These are phyloP conservation scores for Lepilemur septentrionalis DNA, from an alignment of 2,797 vertebrate species.

Conservation along the genomic window DNA sequence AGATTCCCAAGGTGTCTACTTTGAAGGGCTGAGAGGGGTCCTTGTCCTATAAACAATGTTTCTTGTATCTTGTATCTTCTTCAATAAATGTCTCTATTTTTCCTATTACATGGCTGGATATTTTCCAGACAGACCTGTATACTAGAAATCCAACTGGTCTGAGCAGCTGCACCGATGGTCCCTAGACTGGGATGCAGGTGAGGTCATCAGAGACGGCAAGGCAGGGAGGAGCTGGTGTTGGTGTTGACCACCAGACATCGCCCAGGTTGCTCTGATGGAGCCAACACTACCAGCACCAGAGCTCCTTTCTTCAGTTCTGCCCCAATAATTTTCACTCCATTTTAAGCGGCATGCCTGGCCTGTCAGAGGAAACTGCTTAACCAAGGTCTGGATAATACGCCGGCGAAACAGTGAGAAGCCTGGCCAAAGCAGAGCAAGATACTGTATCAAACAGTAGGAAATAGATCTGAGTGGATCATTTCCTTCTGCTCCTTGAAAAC, in stretches of 20 bases:
- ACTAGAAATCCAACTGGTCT: not conserved
- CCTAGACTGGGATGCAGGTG: not conserved
- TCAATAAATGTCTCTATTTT: too few species aligned
- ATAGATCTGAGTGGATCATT: not conserved
- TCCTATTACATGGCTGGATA: too few species aligned
- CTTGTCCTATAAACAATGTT: too few species aligned
- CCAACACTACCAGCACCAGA: not conserved
- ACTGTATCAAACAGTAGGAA: not conserved
- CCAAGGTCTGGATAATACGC: not conserved
- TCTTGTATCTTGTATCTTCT: too few species aligned
- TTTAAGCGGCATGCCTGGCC: not conserved
- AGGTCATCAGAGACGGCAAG: not conserved
- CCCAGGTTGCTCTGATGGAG: not conserved
- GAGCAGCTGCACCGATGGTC: not conserved
- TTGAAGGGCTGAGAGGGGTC: too few species aligned
- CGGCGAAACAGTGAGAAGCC: not conserved
- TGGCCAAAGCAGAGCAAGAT: not conserved
- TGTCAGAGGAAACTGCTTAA: not conserved
- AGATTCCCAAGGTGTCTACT: too few species aligned
- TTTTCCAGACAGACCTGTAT: too few species aligned
- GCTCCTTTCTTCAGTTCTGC: not conserved
- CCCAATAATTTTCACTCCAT: not conserved
- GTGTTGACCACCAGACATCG: not conserved
- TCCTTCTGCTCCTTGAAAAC: not conserved
- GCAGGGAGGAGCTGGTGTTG: not conserved